Evolutionary conservation across 92 coral and sea anemone genomes (phyloP).

Genomic region (Pocillopora grandis): DNA sequence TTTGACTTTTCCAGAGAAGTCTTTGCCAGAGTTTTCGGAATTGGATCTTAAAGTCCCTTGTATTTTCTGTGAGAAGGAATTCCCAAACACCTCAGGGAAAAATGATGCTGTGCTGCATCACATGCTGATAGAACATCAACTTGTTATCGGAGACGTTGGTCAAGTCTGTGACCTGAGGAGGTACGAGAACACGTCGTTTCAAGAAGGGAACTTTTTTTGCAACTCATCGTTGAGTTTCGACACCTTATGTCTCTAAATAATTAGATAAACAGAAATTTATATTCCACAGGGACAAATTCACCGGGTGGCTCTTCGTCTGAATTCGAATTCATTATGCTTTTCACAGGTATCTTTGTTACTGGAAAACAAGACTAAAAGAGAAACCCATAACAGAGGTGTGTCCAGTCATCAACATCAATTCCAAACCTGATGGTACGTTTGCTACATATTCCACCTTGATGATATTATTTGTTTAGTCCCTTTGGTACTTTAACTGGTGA

Average conservation of each 20-base stretch:
- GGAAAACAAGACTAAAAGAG: slow-evolving; percentile 86
- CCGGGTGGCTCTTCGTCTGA: no score
- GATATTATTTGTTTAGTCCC: no score
- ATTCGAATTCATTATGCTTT: no score
- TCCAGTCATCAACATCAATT: slow-evolving; percentile 90
- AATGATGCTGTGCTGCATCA: slow-evolving; percentile 89
- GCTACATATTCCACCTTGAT: no score
- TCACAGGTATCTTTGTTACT: slow-evolving; percentile 83
- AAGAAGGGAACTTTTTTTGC: no score
- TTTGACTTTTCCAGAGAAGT: slow-evolving; percentile 36
- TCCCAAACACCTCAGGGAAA: slow-evolving; percentile 80
- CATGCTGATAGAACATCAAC: slow-evolving; percentile 85
- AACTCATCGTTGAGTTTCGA: no score
- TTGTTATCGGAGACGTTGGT: slow-evolving; percentile 90
- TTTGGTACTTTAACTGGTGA: no score
- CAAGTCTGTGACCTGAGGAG: slow-evolving; percentile 89
- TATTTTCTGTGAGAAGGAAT: slow-evolving; percentile 88
- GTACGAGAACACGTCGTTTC: slow-evolving; percentile 22
- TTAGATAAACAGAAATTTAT: no score
- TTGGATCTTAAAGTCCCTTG: slow-evolving; percentile 60
- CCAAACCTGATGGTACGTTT: slow-evolving; percentile 82
- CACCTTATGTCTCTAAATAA: no score
- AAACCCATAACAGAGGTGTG: slow-evolving; percentile 81
- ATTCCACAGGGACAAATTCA: no score
- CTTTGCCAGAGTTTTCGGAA: neutral